Base-by-base conservation (phyloP, 2,113 vertebrate species). In the Panurus biarmicus region DNA sequence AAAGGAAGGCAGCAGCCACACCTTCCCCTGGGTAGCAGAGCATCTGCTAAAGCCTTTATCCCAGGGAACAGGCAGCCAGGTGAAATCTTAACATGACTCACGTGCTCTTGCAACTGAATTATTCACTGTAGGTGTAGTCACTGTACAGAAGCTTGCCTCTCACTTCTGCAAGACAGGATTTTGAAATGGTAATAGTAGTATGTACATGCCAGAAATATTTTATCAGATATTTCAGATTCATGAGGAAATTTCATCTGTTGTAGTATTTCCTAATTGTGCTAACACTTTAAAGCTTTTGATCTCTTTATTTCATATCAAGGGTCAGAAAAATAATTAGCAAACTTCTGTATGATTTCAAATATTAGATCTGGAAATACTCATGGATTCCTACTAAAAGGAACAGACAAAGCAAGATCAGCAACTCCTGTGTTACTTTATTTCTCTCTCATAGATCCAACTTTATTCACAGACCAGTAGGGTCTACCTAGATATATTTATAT, bases 71-170 rank as follows among this genome's bases (percentile, higher is more conserved):
- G 54, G 29, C 42, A 78, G 28, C 21, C 47, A 67, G 64, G 66
- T 75, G 54, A 94, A 95, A 96, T 47, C 72, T 48, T 45, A 66
- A 61, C 25, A 45, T 95, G 92, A 95, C 57, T 97, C 91, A 96
- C 5, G 12, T 93, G 93, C 24, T 95, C 82, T 95, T 95, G 93
- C 87, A 95, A 78, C 35, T 86, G 72, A 45, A 72, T 95, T 96
- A 95, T 95, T 97, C 94, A 96, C 12, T 58, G 44, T 90, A 95
- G 79, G 87, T 88, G 93, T 95, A 94, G 85, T 48, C 79, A 71
- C 10, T 50, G 36, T 60, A 83, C 81, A 88, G 85, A 95, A 88
- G 79, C 72, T 95, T 93, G 85, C 90, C 24, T 92, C 90, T 93
- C 45, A 33, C 25, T 95, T 95, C 95, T 93, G 91, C 90, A 95